Base-by-base conservation (phyloP, 2,113 vertebrate genomes). In the Channa maculata region DNA sequence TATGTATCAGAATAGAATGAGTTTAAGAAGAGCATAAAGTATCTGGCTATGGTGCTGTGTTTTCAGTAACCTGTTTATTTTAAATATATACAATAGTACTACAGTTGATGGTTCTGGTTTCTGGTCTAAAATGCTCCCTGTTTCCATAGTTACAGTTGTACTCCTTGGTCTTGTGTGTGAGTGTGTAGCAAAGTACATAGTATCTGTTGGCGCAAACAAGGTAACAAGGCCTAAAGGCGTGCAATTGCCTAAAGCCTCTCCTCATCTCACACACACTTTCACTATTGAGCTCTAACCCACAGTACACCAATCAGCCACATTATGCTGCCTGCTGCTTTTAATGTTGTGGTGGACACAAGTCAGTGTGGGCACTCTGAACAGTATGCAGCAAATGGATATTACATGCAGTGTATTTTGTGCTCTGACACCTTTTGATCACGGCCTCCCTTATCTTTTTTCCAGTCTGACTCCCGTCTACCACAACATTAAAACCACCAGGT, bases 201-300 rank as follows among this genome's bases (percentile, higher is more conserved):
- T 44, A 80, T 65, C 46, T 59, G 70, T 71, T 79, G 76, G 64
- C 91, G 91, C 91, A 94, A 90, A 93, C 93, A 92, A 91, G 87
- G 92, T 93, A 92, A 91, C 89, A 74, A 53, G 75, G 70, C 83
- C 86, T 87, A 52, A 48, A 92, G 77, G 81, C 82, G 87, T 86
- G 81, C 71, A 71, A 45, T 86, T 86, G 76, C 72, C 84, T 39
- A 85, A 65, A 74, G 80, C 71, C 75, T 86, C 62, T 80, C 66
- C 80, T 89, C 84, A 89, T 92, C 51, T 79, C 75, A 79, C 82
- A 69, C 77, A 76, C 84, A 82, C 74, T 67, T 49, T 58, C 77
- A 59, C 79, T 74, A 54, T 70, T 60, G 46, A 83, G 63, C 72
- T 90, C 61, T 75, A 63, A 86, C 74, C 79, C 24, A 24, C 24